A percentile compares a stretch with the other conserved stretches of the same genome.
These are phyloP conservation scores for Platygyra sinensis DNA, from an alignment of 64 coral and sea anemone genomes.

Conservation along the genomic window DNA sequence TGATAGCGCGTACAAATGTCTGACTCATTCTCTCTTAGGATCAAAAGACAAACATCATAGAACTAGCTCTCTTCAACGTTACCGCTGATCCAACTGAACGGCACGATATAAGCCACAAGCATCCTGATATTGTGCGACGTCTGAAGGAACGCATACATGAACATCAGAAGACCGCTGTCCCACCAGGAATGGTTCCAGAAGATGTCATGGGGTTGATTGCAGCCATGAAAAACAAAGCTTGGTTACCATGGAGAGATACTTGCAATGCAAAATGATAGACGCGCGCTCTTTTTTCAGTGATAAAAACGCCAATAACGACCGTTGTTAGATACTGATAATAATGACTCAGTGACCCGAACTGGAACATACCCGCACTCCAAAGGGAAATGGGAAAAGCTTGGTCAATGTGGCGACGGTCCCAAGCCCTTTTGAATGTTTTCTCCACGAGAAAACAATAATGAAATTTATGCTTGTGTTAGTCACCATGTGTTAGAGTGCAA, in stretches of 20 bases:
- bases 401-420: too few species aligned
- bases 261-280: not conserved
- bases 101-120: not conserved
- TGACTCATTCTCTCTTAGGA: not conserved
- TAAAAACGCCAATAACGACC: too few species aligned
- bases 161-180: slow-evolving; percentile 19
- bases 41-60: slow-evolving; percentile 33
- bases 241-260: slow-evolving; percentile 11
- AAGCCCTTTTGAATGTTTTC: too few species aligned
- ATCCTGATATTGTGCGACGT: slow-evolving; percentile 24
- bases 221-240: slow-evolving; percentile 30
- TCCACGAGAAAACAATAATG: too few species aligned
- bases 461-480: too few species aligned
- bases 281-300: too few species aligned
- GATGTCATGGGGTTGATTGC: not conserved
- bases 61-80: slow-evolving; percentile 5
- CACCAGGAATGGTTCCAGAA: slow-evolving; percentile 20
- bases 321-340: too few species aligned
- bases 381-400: too few species aligned
- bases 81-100: slow-evolving; percentile 17
- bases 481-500: too few species aligned
- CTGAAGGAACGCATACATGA: slow-evolving; percentile 6
- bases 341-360: too few species aligned
- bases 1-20: too few species aligned
- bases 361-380: too few species aligned